A percentile compares a stretch with the other conserved stretches of the same genome.
These are phyloP conservation scores for Nemoura dubitans DNA, from an alignment of 2,888 invertebrate genomes.

Conservation along the genomic window DNA sequence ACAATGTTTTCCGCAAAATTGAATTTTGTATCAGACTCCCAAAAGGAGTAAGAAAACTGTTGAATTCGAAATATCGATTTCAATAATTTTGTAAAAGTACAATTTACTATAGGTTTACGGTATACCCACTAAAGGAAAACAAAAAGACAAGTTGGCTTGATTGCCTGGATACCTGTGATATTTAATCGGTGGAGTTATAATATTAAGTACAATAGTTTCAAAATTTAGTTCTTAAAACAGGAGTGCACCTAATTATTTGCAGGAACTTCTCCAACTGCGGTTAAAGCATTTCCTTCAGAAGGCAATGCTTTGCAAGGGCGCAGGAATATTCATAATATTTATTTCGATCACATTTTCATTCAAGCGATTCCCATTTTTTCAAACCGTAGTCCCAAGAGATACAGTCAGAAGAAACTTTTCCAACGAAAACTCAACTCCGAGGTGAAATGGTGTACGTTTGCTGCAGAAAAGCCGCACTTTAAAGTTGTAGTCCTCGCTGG, in stretches of 20 bases:
- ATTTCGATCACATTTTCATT: background rate
- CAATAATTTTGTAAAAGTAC: background rate
- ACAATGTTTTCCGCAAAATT: background rate
- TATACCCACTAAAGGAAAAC: no score
- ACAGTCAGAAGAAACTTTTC: background rate
- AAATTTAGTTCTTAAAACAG: background rate
- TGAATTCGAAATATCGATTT: background rate
- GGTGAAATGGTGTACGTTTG: background rate
- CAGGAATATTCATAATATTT: background rate
- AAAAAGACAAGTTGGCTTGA: no score
- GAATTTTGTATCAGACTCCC: background rate
- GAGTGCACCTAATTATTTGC: background rate
- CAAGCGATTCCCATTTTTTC: background rate
- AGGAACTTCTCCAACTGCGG: background rate
- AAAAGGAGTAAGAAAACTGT: no score
- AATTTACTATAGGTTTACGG: no score
- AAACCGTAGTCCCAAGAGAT: background rate
- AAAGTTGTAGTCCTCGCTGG: background rate
- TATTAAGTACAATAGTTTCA: no score
- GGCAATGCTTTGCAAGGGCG: background rate
- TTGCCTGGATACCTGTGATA: no score
- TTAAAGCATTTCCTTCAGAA: background rate
- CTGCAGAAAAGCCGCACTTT: background rate
- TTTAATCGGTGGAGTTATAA: no score
- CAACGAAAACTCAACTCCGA: background rate